A percentile compares a stretch with the other conserved stretches of the same genome.
These are phyloP conservation scores for Nannoperca australis DNA, from an alignment of 2,797 vertebrate genomes.

Conservation along the genomic window DNA sequence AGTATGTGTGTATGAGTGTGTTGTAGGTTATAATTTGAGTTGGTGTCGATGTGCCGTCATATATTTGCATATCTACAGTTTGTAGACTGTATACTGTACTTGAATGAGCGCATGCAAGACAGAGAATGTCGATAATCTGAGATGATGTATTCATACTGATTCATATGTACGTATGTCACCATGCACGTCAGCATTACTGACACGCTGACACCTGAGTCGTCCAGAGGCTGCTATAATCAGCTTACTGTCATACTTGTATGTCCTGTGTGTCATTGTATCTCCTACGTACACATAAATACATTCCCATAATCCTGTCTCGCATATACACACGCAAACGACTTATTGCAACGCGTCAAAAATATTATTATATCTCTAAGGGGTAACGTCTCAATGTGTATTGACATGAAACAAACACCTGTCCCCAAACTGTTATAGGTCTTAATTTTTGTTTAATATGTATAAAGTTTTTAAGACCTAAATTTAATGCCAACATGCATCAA, in stretches of 20 bases:
- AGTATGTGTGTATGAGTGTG: conserved; percentile 17
- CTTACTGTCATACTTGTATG: conserved; percentile 63
- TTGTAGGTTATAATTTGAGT: conserved; percentile 21
- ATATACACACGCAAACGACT: conserved; percentile 10
- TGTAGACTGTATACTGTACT: neutral
- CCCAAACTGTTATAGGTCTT: neutral
- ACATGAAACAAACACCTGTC: conserved; percentile 1
- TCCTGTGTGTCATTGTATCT: conserved; percentile 58
- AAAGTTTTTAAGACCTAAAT: conserved; percentile 11
- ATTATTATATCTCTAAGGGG: conserved; percentile 15
- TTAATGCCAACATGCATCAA: neutral
- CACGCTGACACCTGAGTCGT: conserved; percentile 68
- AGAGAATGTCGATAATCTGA: conserved; percentile 35
- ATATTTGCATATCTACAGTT: neutral
- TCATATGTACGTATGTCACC: conserved; percentile 25
- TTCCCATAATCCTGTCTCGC: conserved; percentile 47
- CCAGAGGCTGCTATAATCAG: conserved; percentile 65
- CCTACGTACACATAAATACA: conserved; percentile 41
- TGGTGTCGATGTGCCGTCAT: neutral
- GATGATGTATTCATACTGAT: conserved; percentile 35
- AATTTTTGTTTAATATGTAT: neutral
- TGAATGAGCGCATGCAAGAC: neutral
- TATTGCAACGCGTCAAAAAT: conserved; percentile 13
- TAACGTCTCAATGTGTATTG: neutral
- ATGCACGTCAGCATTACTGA: conserved; percentile 50